Evolutionary conservation across 2,888 invertebrate species (phyloP).

Genomic region (Agonopterix arenella): DNA sequence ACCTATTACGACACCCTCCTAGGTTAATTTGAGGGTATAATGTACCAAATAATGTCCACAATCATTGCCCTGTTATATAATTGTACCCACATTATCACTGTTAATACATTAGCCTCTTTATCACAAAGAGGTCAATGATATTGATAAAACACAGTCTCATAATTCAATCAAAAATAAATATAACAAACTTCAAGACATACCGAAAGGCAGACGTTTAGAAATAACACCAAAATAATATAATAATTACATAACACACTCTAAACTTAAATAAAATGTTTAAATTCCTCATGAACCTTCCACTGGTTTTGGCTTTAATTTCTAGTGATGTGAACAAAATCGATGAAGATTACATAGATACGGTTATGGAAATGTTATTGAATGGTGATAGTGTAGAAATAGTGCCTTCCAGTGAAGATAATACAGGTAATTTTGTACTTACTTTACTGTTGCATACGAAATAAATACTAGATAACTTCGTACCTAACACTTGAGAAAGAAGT

Average conservation of each 20-base stretch:
- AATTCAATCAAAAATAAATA: background rate
- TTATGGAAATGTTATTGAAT: slow-evolving; percentile 35
- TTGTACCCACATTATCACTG: too few species aligned
- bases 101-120: background rate
- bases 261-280: too few species aligned
- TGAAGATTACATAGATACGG: slow-evolving; percentile 27
- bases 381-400: slow-evolving; percentile 21
- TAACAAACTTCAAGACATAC: background rate
- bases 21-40: too few species aligned
- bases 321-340: slow-evolving; percentile 6
- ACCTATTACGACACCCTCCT: too few species aligned
- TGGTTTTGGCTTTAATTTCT: background rate
- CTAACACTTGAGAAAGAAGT: too few species aligned
- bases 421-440: slow-evolving; percentile 16
- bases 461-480: too few species aligned
- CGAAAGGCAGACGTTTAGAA: background rate
- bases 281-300: background rate
- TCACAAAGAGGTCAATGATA: background rate
- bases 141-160: background rate
- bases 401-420: slow-evolving; percentile 13
- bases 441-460: too few species aligned
- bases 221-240: background rate
- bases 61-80: too few species aligned
- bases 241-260: background rate
- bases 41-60: too few species aligned